phyloP scores from a whole-genome alignment of 2,888 invertebrate genomes.

The Criorhina ranunculi region DNA sequence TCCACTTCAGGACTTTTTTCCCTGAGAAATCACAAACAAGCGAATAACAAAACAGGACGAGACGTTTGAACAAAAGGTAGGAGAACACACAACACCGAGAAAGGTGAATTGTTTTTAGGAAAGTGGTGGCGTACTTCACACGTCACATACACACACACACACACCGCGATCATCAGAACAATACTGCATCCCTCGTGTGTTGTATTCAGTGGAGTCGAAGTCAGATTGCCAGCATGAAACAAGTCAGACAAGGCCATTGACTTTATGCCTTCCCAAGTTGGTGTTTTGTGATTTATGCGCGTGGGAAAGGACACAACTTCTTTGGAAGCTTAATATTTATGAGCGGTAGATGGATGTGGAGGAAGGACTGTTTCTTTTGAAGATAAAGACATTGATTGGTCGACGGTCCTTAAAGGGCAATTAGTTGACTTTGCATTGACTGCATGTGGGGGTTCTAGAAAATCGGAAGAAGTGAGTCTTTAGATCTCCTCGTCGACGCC shows the following conservation, averaged over 20 bases:
- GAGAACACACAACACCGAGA: not conserved
- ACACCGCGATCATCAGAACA: no score
- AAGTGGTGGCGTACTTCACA: constrained; percentile 28
- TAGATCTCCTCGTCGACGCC: no score
- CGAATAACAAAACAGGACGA: constrained; percentile 20
- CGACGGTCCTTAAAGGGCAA: no score
- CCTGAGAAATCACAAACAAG: constrained; percentile 48
- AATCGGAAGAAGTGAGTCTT: no score
- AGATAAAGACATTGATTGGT: no score
- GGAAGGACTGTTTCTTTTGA: no score
- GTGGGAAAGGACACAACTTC: constrained; percentile 7
- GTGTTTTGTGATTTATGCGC: constrained; percentile 30
- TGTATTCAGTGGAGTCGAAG: not conserved
- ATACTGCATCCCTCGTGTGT: not conserved
- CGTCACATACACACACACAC: constrained; percentile 13
- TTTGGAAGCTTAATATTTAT: constrained; percentile 31
- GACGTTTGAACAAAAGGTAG: constrained; percentile 5
- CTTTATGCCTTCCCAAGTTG: constrained; percentile 25
- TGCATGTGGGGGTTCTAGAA: no score
- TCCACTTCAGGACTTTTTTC: constrained; percentile 39
- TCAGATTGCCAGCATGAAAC: constrained; percentile 36
- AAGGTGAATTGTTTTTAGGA: constrained; percentile 28
- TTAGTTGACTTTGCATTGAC: no score
- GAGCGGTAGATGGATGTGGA: not conserved
- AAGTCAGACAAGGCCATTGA: constrained; percentile 59